Evolutionary conservation across 2,888 invertebrate genomes (phyloP), one percentile per base, ranked within the genome.

Genomic region (Luperina testacea): DNA sequence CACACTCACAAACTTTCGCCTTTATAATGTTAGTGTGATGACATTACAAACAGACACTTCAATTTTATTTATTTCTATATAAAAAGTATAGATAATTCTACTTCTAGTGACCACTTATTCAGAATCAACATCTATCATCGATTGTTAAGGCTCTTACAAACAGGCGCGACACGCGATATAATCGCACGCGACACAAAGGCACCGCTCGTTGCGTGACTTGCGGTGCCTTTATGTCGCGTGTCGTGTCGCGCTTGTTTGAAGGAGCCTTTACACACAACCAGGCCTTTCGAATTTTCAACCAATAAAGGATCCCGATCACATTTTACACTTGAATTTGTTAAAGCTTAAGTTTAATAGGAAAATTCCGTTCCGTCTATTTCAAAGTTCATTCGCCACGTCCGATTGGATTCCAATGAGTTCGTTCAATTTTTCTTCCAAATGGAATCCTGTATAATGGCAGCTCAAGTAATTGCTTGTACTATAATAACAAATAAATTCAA

Each of bases 271-370:
- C 24, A 17, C 51, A 68, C 7, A 53, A 27, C 11, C 48, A 61
- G 59, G 24, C 63, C n/a, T 59, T 59, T n/a, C 59, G n/a, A n/a
- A 11, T 70, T 38, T 65, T 27, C 13, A 20, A 32, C 24, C 42
- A 61, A 48, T 64, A 83, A 72, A 70, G n/a, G 38, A 67, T 38
- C 27, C 38, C 11, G 45, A 59, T 73, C 27, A 76, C 59, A 77
- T 77, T 85, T 76, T 68, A 83, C 75, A 84, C 83, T 89, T 89
- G 86, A 90, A 91, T 90, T 90, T 90, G 91, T 90, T 90, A 89
- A 89, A 87, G 88, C 88, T 89, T 84, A 80, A 89, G 89, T 90
- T 89, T 90, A 90, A 91, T 91, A 90, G 87, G 88, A 87, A 90
- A 88, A 92, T 87, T 88, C 88, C 85, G 17, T 85, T 51, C 75